Conservation (phyloP, 2,113 vertebrate species). For the Nibea albiflora region DNA sequence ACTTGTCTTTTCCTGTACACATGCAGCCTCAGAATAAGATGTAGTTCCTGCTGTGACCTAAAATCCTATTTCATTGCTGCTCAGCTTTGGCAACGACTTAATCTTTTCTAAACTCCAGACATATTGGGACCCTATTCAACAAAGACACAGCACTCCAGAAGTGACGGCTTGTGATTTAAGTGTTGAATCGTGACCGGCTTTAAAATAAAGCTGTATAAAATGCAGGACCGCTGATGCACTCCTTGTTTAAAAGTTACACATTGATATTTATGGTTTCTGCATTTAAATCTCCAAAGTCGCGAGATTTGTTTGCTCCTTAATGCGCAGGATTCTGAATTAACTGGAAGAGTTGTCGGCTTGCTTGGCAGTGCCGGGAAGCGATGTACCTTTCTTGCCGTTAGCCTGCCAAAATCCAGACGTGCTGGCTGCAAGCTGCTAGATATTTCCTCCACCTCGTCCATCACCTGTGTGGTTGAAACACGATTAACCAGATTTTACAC, state of each 20-base stretch:
- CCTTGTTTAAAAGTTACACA: slow-evolving; percentile 1
- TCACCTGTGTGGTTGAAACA: slow-evolving; percentile 30
- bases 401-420: slow-evolving; percentile 51
- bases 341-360: slow-evolving; percentile 35
- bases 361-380: slow-evolving; percentile 24
- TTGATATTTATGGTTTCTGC: slow-evolving; percentile 18
- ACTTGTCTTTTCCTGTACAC: slow-evolving; percentile 44
- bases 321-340: neutral
- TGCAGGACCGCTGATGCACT: slow-evolving; percentile 5
- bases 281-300: neutral
- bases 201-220: slow-evolving; percentile 4
- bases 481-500: slow-evolving; percentile 33
- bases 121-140: slow-evolving; percentile 38
- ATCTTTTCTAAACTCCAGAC: slow-evolving; percentile 55
- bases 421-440: slow-evolving; percentile 28
- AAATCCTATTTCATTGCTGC: slow-evolving; percentile 47
- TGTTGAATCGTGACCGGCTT: slow-evolving; percentile 31
- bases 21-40: slow-evolving; percentile 30
- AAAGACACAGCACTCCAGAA: slow-evolving; percentile 43
- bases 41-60: slow-evolving; percentile 39
- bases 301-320: neutral
- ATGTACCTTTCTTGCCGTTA: slow-evolving; percentile 20
- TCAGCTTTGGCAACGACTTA: slow-evolving; percentile 55
- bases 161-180: slow-evolving; percentile 42
- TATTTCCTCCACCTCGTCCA: slow-evolving; percentile 39